phyloP scores from a whole-genome alignment of 1,140 invertebrate genomes.

The fruit fly (Drosophila melanogaster) region DNA sequence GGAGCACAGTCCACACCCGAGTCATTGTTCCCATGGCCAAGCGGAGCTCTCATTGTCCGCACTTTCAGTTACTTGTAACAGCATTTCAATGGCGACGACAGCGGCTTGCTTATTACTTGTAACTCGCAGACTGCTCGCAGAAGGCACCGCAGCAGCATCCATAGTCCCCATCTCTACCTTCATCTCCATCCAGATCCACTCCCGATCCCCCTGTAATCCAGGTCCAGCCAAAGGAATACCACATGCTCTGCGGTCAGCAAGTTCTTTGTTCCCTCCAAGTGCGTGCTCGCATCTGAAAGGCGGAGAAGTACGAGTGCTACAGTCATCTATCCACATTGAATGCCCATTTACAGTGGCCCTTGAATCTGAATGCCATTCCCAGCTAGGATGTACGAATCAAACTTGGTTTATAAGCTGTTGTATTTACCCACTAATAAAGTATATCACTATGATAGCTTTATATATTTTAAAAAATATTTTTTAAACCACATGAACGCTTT shows the following conservation, averaged over 20 bases:
- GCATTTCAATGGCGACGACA: slow-evolving; percentile 66
- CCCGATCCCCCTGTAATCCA: background rate
- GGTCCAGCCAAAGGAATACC: slow-evolving; percentile 21
- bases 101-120: slow-evolving; percentile 68
- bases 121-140: slow-evolving; percentile 25
- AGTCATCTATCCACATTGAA: slow-evolving; percentile 4
- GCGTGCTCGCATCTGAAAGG: slow-evolving; percentile 49
- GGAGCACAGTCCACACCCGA: slow-evolving; percentile 8
- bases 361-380: background rate
- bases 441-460: no score
- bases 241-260: slow-evolving; percentile 73
- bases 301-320: slow-evolving; percentile 5
- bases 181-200: slow-evolving; percentile 13
- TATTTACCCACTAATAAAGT: no score
- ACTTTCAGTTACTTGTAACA: slow-evolving; percentile 80
- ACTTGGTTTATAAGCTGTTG: no score
- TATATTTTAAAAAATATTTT: background rate
- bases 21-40: slow-evolving; percentile 59
- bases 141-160: slow-evolving; percentile 45
- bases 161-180: background rate
- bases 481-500: background rate
- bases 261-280: slow-evolving; percentile 68
- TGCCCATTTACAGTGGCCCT: slow-evolving; percentile 9
- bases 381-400: background rate
- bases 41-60: slow-evolving; percentile 67